Conservation (phyloP, 2,113 vertebrate species). For the Poeciliopsis turrubarensis region DNA sequence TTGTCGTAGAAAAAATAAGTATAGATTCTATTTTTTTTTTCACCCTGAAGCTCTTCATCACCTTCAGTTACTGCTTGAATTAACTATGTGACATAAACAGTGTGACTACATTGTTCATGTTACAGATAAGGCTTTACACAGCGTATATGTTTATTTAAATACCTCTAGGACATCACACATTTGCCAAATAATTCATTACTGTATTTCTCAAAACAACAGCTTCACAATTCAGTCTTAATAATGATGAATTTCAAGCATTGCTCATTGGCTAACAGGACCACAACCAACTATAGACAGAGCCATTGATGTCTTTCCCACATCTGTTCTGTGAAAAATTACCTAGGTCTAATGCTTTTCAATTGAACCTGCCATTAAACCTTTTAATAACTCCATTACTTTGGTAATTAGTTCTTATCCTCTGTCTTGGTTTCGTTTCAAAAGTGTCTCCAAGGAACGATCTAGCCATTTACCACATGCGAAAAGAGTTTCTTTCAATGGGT, state of each 20-base stretch:
- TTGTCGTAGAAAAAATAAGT: neutral
- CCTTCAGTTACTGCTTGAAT: neutral
- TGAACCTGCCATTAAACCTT: neutral
- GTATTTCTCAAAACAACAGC: neutral
- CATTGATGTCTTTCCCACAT: neutral
- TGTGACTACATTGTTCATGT: no score
- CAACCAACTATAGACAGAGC: neutral
- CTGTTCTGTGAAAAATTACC: neutral
- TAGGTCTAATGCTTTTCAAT: neutral
- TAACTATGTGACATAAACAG: no score
- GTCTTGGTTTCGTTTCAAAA: slow-evolving; percentile 45
- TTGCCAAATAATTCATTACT: neutral
- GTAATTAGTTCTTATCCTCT: slow-evolving; percentile 36
- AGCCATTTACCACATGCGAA: slow-evolving; percentile 53
- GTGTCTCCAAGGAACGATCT: slow-evolving; percentile 39
- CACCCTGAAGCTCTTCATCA: neutral
- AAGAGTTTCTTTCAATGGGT: slow-evolving; percentile 54
- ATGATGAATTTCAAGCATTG: neutral
- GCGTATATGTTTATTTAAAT: neutral
- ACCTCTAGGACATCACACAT: neutral
- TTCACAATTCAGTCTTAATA: no score
- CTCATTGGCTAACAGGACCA: neutral
- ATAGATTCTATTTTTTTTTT: neutral
- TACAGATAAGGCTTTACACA: no score
- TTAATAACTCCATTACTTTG: neutral